These are phyloP conservation scores for Pentamera pediparva DNA, from an alignment of 53 echinoderm and acorn worm species.

Conservation along the genomic window DNA sequence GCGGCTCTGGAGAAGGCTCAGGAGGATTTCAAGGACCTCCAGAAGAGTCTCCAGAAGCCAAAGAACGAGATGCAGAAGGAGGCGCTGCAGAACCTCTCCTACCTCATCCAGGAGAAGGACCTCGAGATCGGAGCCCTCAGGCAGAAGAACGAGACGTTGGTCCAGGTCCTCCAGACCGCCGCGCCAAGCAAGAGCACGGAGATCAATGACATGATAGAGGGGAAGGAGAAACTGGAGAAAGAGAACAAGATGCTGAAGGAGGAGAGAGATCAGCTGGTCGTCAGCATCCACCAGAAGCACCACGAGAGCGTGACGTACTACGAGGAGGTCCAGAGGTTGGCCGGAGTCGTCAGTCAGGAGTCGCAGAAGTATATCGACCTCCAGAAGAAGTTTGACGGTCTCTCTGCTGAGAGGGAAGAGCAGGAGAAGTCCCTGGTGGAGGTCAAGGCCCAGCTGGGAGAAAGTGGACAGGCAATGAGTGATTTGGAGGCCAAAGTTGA, in stretches of 20 bases:
- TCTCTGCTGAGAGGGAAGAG: constrained; percentile 48
- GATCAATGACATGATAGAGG: constrained; percentile 61
- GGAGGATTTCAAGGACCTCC: constrained; percentile 72
- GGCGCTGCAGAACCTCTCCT: constrained; percentile 82
- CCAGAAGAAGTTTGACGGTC: constrained; percentile 44
- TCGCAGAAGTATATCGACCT: constrained; percentile 55
- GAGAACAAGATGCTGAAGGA: constrained; percentile 84
- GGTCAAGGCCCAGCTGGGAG: constrained; percentile 35
- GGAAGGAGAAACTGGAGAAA: constrained; percentile 77
- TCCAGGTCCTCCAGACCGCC: constrained; percentile 73
- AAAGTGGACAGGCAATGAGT: constrained; percentile 3
- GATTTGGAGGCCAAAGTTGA: constrained; percentile 32
- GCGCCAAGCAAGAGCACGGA: constrained; percentile 71
- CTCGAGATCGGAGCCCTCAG: constrained; percentile 87
- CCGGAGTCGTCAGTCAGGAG: constrained; percentile 57
- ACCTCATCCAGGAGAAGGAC: constrained; percentile 93
- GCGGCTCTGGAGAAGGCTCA: constrained; percentile 80
- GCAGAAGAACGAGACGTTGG: constrained; percentile 75
- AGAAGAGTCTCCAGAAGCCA: constrained; percentile 50
- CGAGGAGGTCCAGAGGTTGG: constrained; percentile 92
- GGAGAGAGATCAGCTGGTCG: constrained; percentile 83
- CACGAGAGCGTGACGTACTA: constrained; percentile 94
- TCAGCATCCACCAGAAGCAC: constrained; percentile 96
- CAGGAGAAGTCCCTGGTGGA: constrained; percentile 50
- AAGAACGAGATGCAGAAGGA: constrained; percentile 93